Evolutionary conservation across 2,113 vertebrate genomes (phyloP), one percentile per base, ranked within the genome.

Genomic region (Oncorhynchus keta): DNA sequence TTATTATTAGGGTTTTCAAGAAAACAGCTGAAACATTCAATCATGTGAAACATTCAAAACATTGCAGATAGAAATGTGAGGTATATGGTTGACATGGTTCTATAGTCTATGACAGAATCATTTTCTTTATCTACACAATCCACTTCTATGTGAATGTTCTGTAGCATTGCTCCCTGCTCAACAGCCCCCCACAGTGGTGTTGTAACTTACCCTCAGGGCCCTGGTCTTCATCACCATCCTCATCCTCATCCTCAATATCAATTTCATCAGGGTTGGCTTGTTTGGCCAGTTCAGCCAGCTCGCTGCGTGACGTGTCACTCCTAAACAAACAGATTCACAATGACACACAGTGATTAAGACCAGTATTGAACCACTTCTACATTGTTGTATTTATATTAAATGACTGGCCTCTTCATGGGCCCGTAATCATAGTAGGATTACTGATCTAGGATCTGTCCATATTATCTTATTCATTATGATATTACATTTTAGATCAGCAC

Each of bases 211-310:
- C 96, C 0, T 97, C 96, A 2, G 96, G 96, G 64, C 94, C 94
- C 73, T 94, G 89, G 61, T 94, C 93, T 51, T 92, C 95, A 1
- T 92, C 94, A 0, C 94, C 94, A 0, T 95, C 93, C 0, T 93
- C 94, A 1, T 94, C 95, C 0, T 97, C 95, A 59, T 95, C 92
- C 0, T 93, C 95, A 3, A 98, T 95, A 79, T 97, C 92, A 0
- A 98, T 98, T 90, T 98, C 96, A 75, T 98, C 96, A 0, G 96
- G 96, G 85, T 98, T 98, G 49, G 92, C 94, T 83, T 95, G 96
- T 85, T 96, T 95, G 3, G 95, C 83, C 72, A 97, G 94, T 85
- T 96, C 92, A 0, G 95, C 95, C 83, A 98, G 89, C 83, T 98
- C 96, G 18, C 91, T 94, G n/a, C 95, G 94, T 75, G 96, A 96